Conservation (phyloP, 92 coral and sea anemone genomes). For the Zoanthus solanderi region DNA sequence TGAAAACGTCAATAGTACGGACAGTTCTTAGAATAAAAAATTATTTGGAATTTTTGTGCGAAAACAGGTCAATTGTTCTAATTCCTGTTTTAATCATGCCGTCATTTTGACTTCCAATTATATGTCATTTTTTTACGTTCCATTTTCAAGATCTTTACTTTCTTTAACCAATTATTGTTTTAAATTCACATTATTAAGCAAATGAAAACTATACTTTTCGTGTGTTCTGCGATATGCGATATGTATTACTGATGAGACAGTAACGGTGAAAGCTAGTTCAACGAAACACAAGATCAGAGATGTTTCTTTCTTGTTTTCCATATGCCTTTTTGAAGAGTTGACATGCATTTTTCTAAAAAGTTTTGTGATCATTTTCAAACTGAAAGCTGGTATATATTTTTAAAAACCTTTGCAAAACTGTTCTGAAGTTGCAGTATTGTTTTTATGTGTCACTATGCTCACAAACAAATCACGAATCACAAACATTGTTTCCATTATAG, state of each 20-base stretch:
- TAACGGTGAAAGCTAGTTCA: not conserved
- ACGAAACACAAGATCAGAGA: too few relatives aligned
- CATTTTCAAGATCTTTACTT: not conserved
- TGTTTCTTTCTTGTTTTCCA: not conserved
- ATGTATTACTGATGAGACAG: not conserved
- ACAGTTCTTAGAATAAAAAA: not conserved
- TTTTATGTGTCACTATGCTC: not conserved
- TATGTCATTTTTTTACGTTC: not conserved
- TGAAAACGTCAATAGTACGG: not conserved
- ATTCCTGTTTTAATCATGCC: conserved; percentile 22
- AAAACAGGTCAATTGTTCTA: conserved; percentile 29
- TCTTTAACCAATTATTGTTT: not conserved
- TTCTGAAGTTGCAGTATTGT: not conserved
- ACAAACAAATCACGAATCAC: not conserved
- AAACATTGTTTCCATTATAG: not conserved
- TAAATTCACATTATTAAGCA: not conserved
- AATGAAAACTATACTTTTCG: not conserved
- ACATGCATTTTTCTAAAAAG: not conserved
- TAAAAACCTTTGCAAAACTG: not conserved
- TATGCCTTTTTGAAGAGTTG: not conserved
- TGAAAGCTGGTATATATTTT: not conserved
- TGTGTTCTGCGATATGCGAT: not conserved
- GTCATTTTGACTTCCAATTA: conserved; percentile 17
- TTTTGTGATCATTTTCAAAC: not conserved
- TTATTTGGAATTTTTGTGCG: conserved; percentile 40